Percentiles rank a stretch among this genome's conserved stretches.
phyloP scores from a whole-genome alignment of 2,113 vertebrate species.

The Apodemus speciosus region DNA sequence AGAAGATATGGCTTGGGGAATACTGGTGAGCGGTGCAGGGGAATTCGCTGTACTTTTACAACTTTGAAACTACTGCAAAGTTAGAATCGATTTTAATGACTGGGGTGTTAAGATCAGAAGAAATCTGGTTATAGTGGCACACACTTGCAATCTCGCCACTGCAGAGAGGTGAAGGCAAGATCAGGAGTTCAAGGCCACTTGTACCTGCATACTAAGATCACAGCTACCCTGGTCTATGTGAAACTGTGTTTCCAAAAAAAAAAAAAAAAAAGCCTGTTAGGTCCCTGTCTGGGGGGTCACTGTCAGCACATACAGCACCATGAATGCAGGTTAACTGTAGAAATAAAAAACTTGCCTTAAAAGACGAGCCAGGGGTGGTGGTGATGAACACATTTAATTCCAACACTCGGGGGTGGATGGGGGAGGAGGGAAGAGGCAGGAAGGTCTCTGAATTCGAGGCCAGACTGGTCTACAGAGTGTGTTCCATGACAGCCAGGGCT shows the following conservation, averaged over 20 bases:
- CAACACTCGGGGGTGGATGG: not conserved
- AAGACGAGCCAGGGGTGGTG: not conserved
- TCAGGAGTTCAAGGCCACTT: not conserved
- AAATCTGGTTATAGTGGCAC: not conserved
- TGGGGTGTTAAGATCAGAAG: not conserved
- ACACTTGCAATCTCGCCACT: too few species aligned
- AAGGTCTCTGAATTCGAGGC: not conserved
- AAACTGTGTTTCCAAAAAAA: not conserved
- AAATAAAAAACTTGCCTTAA: not conserved
- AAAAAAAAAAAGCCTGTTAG: not conserved
- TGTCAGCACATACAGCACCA: not conserved
- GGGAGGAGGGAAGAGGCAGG: not conserved
- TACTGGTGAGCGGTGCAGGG: not conserved
- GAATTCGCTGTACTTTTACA: constrained; percentile 9
- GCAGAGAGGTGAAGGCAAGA: not conserved
- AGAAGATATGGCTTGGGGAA: not conserved
- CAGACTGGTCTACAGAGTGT: not conserved
- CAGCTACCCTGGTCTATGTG: not conserved
- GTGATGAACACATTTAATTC: not conserved
- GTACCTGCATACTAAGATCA: not conserved
- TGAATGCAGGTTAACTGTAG: not conserved
- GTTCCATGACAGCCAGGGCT: not conserved
- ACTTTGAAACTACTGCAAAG: not conserved
- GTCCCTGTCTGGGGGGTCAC: not conserved
- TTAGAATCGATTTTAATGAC: not conserved